Evolutionary conservation across 2,888 invertebrate species (phyloP), one percentile per base, ranked within the genome.

Genomic region (Microchrysa polita): DNA sequence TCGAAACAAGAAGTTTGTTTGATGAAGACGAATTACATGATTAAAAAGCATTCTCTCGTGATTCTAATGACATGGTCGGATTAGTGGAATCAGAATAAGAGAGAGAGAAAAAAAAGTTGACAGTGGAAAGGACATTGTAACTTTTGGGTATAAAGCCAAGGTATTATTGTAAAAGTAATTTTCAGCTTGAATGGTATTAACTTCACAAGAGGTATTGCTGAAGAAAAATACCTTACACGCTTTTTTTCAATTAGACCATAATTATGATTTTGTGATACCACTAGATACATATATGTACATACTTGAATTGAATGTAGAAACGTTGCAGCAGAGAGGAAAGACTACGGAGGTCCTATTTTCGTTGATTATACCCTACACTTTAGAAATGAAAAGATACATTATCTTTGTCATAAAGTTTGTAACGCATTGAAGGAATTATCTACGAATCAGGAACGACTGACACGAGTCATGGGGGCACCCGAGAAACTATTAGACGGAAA

Each of bases 1-100:
- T 55, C 42, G 18, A 27, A 57, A 60, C 20, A 74, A 52, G 34
- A 52, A 74, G 73, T 69, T 69, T 73, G 72, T 75, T 75, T 75
- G 73, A 75, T 75, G 75, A 75, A 75, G 75, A 75, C 73, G 73
- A 75, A 75, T 75, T 75, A 75, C 75, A 75, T 75, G 75, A 75
- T 75, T 75, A 75, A 75, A 67, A 73, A 75, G 71, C 71, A 71
- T 73, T 75, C 73, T 73, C 65, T 75, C 48, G 63, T 69, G 71
- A 67, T 73, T 75, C 73, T 75, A 73, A 75, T 71, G 75, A 69
- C 65, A 73, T 67, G 67, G 67, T 34, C 53, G 67, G 67, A 67
- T 67, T 67, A 67, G 67, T 67, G 67, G 67, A 67, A 52, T 67
- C 67, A 67, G 34, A n/a, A n/a, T 67, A 16, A 42, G 12, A 10